A percentile compares a stretch with the other conserved stretches of the same genome.
Conservation (phyloP, 2,888 invertebrate species). For the Melieria omissa region DNA sequence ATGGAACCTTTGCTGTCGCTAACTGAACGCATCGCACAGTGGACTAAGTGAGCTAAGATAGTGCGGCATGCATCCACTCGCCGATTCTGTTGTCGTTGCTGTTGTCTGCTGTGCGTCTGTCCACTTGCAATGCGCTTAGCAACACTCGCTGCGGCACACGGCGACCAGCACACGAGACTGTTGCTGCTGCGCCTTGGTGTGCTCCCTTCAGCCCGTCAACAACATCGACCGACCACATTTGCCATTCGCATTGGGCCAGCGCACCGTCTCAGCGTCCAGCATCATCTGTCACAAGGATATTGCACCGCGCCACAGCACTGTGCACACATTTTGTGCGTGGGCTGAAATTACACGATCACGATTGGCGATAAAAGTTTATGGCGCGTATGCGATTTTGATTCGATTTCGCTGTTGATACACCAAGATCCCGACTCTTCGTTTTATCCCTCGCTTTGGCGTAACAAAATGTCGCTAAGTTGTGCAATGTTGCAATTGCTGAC, state of each 20-base stretch:
- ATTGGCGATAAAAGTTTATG: constrained; percentile 61
- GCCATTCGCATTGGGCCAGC: not conserved
- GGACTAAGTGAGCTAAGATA: no score
- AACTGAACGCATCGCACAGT: no score
- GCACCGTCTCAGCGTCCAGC: not conserved
- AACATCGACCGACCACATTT: not conserved
- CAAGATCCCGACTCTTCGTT: constrained; percentile 2
- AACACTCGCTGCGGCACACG: no score
- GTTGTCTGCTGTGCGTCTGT: no score
- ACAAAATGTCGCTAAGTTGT: constrained; percentile 30
- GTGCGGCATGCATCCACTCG: no score
- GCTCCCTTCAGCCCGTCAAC: no score
- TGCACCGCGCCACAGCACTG: not conserved
- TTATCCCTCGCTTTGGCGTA: not conserved
- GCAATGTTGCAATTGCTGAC: constrained; percentile 17
- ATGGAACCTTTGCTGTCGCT: no score
- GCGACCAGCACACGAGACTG: no score
- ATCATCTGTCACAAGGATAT: constrained; percentile 36
- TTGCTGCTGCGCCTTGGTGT: no score
- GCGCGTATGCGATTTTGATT: constrained; percentile 35
- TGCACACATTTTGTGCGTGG: constrained; percentile 57
- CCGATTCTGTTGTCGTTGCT: no score
- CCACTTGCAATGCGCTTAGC: no score
- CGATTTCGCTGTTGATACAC: constrained; percentile 29
- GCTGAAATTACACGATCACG: constrained; percentile 67